Evolutionary conservation across 1,140 invertebrate genomes (phyloP).

Genomic region (Penaeus chinensis): DNA sequence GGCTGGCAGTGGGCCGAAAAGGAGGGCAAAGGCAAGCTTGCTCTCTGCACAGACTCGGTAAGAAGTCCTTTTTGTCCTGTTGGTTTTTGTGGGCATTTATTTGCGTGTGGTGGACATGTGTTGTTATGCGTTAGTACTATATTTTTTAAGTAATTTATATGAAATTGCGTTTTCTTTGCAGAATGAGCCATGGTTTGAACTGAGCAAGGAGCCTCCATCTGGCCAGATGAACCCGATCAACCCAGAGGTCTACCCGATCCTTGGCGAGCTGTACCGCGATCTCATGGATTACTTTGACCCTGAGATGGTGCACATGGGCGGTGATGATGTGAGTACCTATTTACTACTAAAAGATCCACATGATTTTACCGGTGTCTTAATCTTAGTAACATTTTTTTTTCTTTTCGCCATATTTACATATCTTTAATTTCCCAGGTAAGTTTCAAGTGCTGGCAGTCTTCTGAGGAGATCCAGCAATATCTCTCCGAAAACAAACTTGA

Average conservation of each 20-base stretch:
- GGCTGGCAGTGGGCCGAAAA: slow-evolving; percentile 83
- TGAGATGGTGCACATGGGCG: slow-evolving; percentile 86
- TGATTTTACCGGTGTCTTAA: too few relatives aligned
- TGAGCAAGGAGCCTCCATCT: slow-evolving; percentile 84
- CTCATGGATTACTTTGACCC: slow-evolving; percentile 62
- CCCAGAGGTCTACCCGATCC: slow-evolving; percentile 78
- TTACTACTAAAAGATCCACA: background rate
- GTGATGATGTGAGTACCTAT: slow-evolving; percentile 77
- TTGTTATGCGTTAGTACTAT: background rate
- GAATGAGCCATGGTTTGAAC: slow-evolving; percentile 33
- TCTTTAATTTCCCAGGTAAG: slow-evolving; percentile 34
- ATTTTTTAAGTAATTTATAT: background rate
- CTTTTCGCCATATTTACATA: background rate
- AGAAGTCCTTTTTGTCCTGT: background rate
- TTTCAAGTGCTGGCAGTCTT: slow-evolving; percentile 80
- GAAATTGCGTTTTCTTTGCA: slow-evolving; percentile 6
- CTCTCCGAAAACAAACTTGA: slow-evolving; percentile 30
- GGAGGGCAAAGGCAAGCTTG: slow-evolving; percentile 71
- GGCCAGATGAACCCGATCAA: slow-evolving; percentile 78
- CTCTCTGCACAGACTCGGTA: slow-evolving; percentile 71
- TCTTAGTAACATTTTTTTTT: background rate
- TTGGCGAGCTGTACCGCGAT: slow-evolving; percentile 67
- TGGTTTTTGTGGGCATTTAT: background rate
- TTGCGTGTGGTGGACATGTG: slow-evolving; percentile 67
- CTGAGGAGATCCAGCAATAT: slow-evolving; percentile 76